These are phyloP conservation scores for Crocodylus rhombifer DNA, from an alignment of 2,797 vertebrate genomes.

Conservation along the genomic window DNA sequence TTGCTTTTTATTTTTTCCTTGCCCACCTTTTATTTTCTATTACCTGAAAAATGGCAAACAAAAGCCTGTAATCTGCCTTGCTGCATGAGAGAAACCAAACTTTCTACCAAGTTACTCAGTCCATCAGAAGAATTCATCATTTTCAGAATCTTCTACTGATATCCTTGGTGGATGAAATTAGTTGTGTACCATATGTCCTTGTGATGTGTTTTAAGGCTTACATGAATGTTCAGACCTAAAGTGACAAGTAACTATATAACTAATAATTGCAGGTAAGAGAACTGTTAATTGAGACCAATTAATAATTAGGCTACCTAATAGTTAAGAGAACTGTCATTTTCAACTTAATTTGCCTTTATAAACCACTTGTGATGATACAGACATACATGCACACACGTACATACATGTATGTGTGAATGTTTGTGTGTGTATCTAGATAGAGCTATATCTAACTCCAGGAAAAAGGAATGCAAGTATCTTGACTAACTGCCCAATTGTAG, in stretches of 20 bases:
- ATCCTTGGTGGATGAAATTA: constrained; percentile 29
- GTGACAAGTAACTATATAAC: background rate
- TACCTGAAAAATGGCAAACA: background rate
- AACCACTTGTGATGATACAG: background rate
- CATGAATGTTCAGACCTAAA: background rate
- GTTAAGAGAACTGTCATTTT: background rate
- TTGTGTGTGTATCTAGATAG: too few relatives aligned
- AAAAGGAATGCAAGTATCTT: background rate
- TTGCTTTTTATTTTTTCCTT: background rate
- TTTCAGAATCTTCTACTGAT: constrained; percentile 13
- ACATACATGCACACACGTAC: background rate
- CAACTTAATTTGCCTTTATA: background rate
- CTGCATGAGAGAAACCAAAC: constrained; percentile 15
- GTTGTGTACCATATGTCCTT: background rate
- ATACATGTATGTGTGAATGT: accelerated
- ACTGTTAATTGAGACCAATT: background rate
- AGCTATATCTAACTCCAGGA: too few relatives aligned
- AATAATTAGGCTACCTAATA: background rate
- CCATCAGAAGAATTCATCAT: constrained; percentile 38
- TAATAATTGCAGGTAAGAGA: background rate
- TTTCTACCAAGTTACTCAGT: background rate
- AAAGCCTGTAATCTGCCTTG: constrained; percentile 37
- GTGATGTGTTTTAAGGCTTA: constrained; percentile 13
- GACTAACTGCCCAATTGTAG: background rate
- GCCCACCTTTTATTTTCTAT: background rate